phyloP scores from a whole-genome alignment of 2,797 vertebrate genomes.

The Menidia menidia region DNA sequence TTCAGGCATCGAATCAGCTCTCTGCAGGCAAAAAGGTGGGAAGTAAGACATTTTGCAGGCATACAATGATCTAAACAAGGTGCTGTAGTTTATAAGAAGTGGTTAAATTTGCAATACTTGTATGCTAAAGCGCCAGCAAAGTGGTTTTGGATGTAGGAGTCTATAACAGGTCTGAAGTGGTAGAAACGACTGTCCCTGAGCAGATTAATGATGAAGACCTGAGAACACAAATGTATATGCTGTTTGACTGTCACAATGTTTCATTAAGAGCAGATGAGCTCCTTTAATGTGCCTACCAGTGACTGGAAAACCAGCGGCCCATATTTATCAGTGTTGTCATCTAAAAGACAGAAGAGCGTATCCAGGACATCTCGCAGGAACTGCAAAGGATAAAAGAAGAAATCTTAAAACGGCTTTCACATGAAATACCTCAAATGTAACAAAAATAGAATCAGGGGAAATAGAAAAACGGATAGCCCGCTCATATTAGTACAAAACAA shows the following conservation, averaged over 20 bases:
- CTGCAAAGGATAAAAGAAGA: constrained; percentile 75
- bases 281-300: constrained; percentile 86
- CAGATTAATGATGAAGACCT: constrained; percentile 99
- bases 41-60: not conserved
- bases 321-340: constrained; percentile 99
- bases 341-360: constrained; percentile 96
- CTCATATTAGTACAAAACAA: constrained; percentile 19
- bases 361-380: constrained; percentile 98
- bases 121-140: constrained; percentile 98
- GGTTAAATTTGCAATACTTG: constrained; percentile 83
- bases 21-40: constrained; percentile 72
- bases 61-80: constrained; percentile 5
- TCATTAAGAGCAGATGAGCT: constrained; percentile 5
- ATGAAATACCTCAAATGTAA: constrained; percentile 34
- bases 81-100: not conserved
- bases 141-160: constrained; percentile 98
- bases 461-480: constrained; percentile 57
- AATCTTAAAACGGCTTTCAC: constrained; percentile 36
- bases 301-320: constrained; percentile 98
- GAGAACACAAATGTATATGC: constrained; percentile 39
- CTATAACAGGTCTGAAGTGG: constrained; percentile 98
- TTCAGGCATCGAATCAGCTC: constrained; percentile 98
- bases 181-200: constrained; percentile 98
- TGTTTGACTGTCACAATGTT: constrained; percentile 11
- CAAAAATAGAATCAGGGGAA: constrained; percentile 61